Base-by-base conservation (phyloP, 2,888 invertebrate genomes). In the Slavum lentiscoides region DNA sequence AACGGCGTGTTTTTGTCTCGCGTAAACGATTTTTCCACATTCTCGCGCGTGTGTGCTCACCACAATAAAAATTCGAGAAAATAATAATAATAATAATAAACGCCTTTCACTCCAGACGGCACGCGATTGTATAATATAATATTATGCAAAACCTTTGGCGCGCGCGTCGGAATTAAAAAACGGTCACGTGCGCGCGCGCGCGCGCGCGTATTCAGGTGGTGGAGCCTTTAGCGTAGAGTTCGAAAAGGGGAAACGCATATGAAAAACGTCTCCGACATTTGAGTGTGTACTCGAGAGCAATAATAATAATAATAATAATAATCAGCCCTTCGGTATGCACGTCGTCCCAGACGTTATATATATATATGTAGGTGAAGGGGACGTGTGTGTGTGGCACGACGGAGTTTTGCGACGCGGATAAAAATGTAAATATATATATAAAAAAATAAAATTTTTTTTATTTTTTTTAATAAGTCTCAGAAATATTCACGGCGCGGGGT, bases 141-240 rank as follows among this genome's bases (percentile, higher is more conserved):
- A 15, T 13, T 53, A 53, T 53, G 17, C 13, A 53, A 66, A 66
- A 66, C 30, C 17, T 19, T 30, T 68, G 49, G 5, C 19, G 11
- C 53, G 69, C 43, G 43, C 69, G 19, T 55, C 17, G 72, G 72
- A 61, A 73, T 73, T 73, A 73, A 73, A 73, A 73, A 59, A 69
- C 43, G 72, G 72, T 73, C 72, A 73, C 72, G 72, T 73, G 72
- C 59, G n/a, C n/a, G n/a, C n/a, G n/a, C n/a, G n/a, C n/a, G 15
- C 23, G 19, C 5, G 53, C 7, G 43, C 43, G 61, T 23, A 23
- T 15, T 11, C 19, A 53, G 43, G 19, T 43, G 72, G 72, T 43
- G 8, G 43, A 30, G 55, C 19, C 53, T 53, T 53, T 53, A 58
- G 7, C 19, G 64, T 19, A 7, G 43, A 43, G 43, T 5, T 0